phyloP scores from a whole-genome alignment of 2,797 vertebrate species.

The Allobates femoralis region DNA sequence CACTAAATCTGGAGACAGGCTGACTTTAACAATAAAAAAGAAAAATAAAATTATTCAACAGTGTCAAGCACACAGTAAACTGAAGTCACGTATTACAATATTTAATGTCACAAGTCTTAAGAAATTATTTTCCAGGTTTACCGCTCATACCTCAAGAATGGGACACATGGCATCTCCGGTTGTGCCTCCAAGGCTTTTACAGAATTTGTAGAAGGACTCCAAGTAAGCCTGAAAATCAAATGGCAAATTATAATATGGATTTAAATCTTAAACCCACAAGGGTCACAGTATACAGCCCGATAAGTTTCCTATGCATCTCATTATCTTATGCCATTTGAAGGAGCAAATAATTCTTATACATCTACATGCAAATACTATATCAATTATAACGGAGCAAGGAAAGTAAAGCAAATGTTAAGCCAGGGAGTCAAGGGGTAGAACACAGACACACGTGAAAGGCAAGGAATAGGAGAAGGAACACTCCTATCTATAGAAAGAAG shows the following conservation, averaged over 20 bases:
- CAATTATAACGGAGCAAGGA: too few relatives aligned
- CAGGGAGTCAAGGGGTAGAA: too few relatives aligned
- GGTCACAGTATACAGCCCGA: background rate
- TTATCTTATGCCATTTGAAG: too few relatives aligned
- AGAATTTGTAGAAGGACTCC: constrained; percentile 98
- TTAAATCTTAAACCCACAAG: background rate
- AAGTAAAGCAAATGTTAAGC: too few relatives aligned
- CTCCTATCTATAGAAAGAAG: too few relatives aligned
- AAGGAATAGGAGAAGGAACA: too few relatives aligned
- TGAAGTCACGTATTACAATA: background rate
- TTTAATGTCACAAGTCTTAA: background rate
- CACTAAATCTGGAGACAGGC: too few relatives aligned
- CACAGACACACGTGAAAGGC: too few relatives aligned
- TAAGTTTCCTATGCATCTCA: too few relatives aligned
- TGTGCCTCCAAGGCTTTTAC: constrained; percentile 90
- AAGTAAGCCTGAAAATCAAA: constrained; percentile 86
- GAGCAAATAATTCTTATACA: too few relatives aligned
- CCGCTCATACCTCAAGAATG: constrained; percentile 88
- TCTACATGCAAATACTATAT: too few relatives aligned
- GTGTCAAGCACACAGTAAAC: background rate
- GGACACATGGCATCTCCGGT: constrained; percentile 98
- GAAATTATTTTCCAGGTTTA: background rate
- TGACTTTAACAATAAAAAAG: too few relatives aligned
- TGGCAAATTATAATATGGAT: background rate
- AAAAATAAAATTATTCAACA: background rate